Percentiles rank a stretch among this genome's conserved stretches.
Conservation (phyloP, 2,888 invertebrate genomes). For the Heliconius cydno region DNA sequence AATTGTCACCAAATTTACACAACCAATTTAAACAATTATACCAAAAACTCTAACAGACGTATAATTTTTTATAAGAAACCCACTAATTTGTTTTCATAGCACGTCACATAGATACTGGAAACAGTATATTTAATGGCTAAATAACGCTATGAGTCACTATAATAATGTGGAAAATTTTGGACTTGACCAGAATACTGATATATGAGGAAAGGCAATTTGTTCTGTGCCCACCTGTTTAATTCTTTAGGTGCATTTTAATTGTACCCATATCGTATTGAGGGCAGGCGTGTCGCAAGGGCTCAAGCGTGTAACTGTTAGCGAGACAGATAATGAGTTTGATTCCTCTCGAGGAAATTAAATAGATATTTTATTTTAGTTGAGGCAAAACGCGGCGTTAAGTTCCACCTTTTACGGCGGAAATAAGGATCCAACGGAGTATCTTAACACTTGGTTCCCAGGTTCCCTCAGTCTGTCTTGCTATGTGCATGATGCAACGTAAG, state of each 20-base stretch:
- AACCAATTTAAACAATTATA: background rate
- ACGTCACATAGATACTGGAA: slow-evolving; percentile 53
- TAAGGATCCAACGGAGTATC: no score
- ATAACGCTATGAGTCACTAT: slow-evolving; percentile 74
- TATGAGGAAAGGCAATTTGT: slow-evolving; percentile 67
- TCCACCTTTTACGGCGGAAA: no score
- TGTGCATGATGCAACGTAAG: no score
- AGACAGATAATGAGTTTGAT: no score
- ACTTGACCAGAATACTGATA: slow-evolving; percentile 67
- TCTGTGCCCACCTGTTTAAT: slow-evolving; percentile 57
- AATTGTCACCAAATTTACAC: no score
- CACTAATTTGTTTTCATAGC: slow-evolving; percentile 39
- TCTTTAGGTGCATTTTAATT: slow-evolving; percentile 67
- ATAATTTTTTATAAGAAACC: slow-evolving; percentile 18
- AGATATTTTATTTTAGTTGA: no score
- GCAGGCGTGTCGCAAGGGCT: no score
- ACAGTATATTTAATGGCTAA: slow-evolving; percentile 66
- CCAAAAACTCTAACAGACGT: slow-evolving; percentile 15
- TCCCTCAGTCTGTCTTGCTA: no score
- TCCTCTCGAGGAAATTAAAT: no score
- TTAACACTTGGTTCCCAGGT: no score
- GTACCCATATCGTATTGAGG: slow-evolving; percentile 57
- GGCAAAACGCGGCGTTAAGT: no score
- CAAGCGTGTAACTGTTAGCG: no score
- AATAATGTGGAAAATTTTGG: slow-evolving; percentile 71